Percentiles rank a stretch among this genome's conserved stretches.
Evolutionary conservation across 2,888 invertebrate genomes (phyloP).

Genomic region (Onchidella celtica): DNA sequence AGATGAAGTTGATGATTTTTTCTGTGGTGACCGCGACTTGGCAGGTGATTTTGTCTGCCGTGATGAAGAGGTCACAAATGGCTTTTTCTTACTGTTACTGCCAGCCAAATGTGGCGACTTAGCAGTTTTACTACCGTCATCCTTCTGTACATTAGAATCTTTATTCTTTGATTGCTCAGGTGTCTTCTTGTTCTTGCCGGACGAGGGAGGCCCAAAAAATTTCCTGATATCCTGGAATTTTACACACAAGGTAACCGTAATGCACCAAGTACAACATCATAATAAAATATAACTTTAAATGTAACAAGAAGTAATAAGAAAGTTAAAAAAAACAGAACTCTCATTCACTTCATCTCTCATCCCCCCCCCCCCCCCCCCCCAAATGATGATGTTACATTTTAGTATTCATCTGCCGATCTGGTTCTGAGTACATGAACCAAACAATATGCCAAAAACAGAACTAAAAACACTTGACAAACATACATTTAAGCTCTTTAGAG

Average conservation of each 20-base stretch:
- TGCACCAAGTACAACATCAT: too few species aligned
- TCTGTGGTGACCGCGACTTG: background rate
- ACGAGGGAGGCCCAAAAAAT: constrained; percentile 39
- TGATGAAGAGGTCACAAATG: background rate
- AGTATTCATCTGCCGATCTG: too few species aligned
- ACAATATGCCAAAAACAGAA: too few species aligned
- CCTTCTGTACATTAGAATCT: background rate
- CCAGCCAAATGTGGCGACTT: background rate
- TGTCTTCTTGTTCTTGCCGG: constrained; percentile 1
- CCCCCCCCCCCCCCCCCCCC: too few species aligned
- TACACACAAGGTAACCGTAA: too few species aligned
- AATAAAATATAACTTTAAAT: background rate
- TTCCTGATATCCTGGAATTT: constrained; percentile 49
- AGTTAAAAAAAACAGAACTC: background rate
- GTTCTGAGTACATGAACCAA: too few species aligned
- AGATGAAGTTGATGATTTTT: background rate
- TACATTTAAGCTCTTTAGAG: too few species aligned
- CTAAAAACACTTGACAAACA: too few species aligned
- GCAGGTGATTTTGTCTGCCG: background rate
- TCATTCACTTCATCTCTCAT: background rate
- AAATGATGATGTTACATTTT: too few species aligned
- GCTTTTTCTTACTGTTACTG: background rate
- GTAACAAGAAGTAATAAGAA: background rate
- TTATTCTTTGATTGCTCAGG: background rate
- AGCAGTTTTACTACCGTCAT: background rate